Base-by-base conservation (phyloP, 2,797 vertebrate genomes). In the Natrix natrix region DNA sequence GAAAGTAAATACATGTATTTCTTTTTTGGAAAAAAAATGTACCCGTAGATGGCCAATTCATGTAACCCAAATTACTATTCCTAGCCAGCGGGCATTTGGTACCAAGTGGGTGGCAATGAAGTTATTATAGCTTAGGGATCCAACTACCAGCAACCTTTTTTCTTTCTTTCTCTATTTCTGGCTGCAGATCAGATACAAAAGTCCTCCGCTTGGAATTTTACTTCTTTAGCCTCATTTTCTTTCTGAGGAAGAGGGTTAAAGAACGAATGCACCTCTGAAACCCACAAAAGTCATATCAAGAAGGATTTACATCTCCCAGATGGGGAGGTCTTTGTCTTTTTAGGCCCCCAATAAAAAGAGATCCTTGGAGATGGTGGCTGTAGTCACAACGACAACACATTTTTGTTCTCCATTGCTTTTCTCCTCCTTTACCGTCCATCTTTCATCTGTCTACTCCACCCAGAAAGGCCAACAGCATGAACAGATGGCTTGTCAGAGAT, bases 1-100 rank as follows among this genome's bases (percentile, higher is more conserved):
- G 55, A 91, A 95, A 96, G 91, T 91, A 0, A 0, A 92, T 66
- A 57, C 48, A 32, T 48, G 90, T 88, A 14, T 95, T 91, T 78
- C 61, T 91, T 20, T 60, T 0, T n/a, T 13, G 59, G 0, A 78
- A 57, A 22, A 55, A 24, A 48, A 83, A 83, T 48, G 43, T 28
- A 55, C 87, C 60, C 52, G 6, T 0, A 0, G 24, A 57, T 60
- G 13, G 28, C 86, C 87, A 57, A 3, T 2, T 32, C 78, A 10
- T 60, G 24, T 56, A 90, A 52, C 12, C 59, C 61, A 2, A 0
- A 54, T 24, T 22, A 59, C 11, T 28, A 0, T 91, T 22, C 92
- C 43, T 0, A 0, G 63, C 26, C 37, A 63, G 8, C 24, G 12
- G 0, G 14, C 48, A 43, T 20, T 43, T 54, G 37, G 61, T n/a